Base-by-base conservation (phyloP, 2,888 invertebrate genomes). In the Erynnis tages region DNA sequence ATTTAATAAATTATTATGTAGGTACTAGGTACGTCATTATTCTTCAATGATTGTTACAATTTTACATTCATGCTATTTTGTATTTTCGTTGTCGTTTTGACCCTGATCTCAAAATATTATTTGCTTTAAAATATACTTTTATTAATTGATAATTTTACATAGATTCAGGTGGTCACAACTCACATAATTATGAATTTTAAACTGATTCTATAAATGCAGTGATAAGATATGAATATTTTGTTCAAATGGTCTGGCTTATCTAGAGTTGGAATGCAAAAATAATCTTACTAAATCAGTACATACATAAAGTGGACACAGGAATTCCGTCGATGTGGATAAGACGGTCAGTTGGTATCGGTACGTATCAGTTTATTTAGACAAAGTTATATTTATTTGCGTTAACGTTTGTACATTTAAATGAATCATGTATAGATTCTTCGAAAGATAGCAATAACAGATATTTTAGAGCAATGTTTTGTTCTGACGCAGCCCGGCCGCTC, bases 321-420 rank as follows among this genome's bases (percentile, higher is more conserved):
- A 27, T 7, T 45, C n/a, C 43, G 56, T 50, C 40, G 38, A 52
- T 56, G 54, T 46, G 38, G 43, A 43, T 48, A 11, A 44, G 55
- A 32, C 54, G 37, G 37, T 27, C 29, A 35, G 16, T 35, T 37
- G 37, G 40, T 40, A 27, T 35, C 32, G 37, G 40, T 40, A 27
- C 23, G 34, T 27, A 40, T 29, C 17, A 6, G n/a, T 17, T 13
- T 45, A 30, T 23, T 34, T 45, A 34, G 23, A 35, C 8, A 19
- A 41, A 45, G n/a, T n/a, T n/a, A n/a, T n/a, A n/a, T n/a, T n/a
- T n/a, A n/a, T n/a, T n/a, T n/a, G n/a, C n/a, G n/a, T n/a, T n/a
- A n/a, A n/a, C 6, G 32, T 8, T 44, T 32, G 8, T 34, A 13
- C 16, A 14, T 34, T n/a, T n/a, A n/a, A n/a, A 45, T 45, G 34